Percentiles rank a stretch among this genome's conserved stretches.
Evolutionary conservation across 2,888 invertebrate species (phyloP).

Genomic region (Mantis religiosa): DNA sequence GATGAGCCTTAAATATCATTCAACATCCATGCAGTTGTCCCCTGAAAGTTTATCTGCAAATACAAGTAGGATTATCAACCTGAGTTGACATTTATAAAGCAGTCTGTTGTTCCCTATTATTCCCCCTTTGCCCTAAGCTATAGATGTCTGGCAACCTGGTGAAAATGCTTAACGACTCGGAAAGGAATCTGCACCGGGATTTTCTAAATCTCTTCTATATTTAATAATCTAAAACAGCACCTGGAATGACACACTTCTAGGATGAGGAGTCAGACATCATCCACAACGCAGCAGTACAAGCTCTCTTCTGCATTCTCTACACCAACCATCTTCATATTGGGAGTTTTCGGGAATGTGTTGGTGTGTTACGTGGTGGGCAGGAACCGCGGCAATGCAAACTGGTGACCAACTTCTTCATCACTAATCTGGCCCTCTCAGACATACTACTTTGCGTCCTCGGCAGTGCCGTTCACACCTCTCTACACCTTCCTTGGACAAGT

Average conservation of each 20-base stretch:
- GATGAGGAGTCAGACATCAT: conserved; percentile 50
- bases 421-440: conserved; percentile 92
- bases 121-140: too few relatives aligned
- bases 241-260: neutral
- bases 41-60: too few relatives aligned
- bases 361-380: conserved; percentile 92
- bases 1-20: too few relatives aligned
- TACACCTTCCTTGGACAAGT: conserved; percentile 83
- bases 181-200: neutral
- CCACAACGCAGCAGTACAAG: conserved; percentile 63
- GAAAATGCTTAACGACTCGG: neutral
- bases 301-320: conserved; percentile 72
- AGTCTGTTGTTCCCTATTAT: too few relatives aligned
- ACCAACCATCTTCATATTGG: conserved; percentile 78
- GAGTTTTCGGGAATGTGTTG: conserved; percentile 82
- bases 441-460: conserved; percentile 87
- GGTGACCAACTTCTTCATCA: conserved; percentile 95
- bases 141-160: neutral
- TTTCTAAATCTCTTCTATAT: neutral
- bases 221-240: neutral
- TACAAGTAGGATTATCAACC: too few relatives aligned
- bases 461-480: conserved; percentile 94
- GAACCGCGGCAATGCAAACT: conserved; percentile 95
- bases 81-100: too few relatives aligned
- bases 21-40: too few relatives aligned